These are phyloP conservation scores for Hydrotaea diabolus DNA, from an alignment of 2,888 invertebrate genomes.

Conservation along the genomic window DNA sequence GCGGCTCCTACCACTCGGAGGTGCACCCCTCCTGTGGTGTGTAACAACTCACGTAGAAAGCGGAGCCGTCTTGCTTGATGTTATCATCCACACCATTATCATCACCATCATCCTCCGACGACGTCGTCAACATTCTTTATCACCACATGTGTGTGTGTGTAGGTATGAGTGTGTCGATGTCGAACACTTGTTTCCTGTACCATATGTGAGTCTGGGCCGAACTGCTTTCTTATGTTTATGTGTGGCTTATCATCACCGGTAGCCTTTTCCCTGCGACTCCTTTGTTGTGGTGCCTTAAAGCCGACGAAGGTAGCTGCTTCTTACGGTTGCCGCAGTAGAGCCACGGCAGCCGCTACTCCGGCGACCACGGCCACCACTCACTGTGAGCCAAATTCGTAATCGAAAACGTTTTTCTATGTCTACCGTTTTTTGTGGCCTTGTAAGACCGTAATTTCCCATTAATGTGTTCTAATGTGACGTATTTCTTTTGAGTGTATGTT, in stretches of 20 bases:
- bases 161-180: no score
- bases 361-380: neutral
- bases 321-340: neutral
- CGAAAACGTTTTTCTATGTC: constrained; percentile 33
- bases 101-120: constrained; percentile 29
- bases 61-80: neutral
- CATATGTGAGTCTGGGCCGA: neutral
- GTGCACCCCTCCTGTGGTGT: constrained; percentile 39
- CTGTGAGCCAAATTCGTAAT: neutral
- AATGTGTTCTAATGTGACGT: constrained; percentile 63
- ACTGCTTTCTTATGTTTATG: neutral
- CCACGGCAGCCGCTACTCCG: no score
- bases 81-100: constrained; percentile 24
- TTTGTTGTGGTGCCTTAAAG: constrained; percentile 26
- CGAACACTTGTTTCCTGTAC: constrained; percentile 32
- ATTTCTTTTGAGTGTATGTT: constrained; percentile 29
- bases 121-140: constrained; percentile 23
- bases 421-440: neutral
- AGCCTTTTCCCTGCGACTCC: neutral
- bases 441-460: constrained; percentile 56
- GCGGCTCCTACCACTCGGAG: neutral
- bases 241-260: neutral
- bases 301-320: constrained; percentile 16
- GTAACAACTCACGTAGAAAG: neutral
- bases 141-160: constrained; percentile 42